A percentile compares a stretch with the other conserved stretches of the same genome.
Evolutionary conservation across 2,888 invertebrate species (phyloP).

Genomic region (Sarcophaga subvicina): DNA sequence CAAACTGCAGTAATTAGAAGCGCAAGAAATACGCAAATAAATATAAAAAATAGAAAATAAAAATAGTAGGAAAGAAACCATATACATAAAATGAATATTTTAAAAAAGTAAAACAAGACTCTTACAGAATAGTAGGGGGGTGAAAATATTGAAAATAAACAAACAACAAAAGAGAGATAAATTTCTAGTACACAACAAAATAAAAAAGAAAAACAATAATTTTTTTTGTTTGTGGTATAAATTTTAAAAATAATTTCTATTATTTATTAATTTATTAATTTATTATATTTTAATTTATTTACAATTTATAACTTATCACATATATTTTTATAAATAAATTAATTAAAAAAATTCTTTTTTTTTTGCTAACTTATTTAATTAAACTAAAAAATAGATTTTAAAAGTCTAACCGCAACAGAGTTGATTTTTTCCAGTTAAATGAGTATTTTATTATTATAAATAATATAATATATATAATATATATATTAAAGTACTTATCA

Average conservation of each 20-base stretch:
- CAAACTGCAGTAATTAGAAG: slow-evolving; percentile 56
- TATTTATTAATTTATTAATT: no score
- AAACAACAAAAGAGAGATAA: slow-evolving; percentile 7
- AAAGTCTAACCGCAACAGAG: no score
- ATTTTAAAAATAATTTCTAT: slow-evolving; percentile 14
- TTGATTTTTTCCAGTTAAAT: no score
- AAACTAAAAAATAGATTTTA: neutral
- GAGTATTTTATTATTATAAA: no score
- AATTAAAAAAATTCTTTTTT: neutral
- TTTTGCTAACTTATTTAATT: slow-evolving; percentile 3
- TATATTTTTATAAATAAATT: neutral
- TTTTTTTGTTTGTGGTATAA: neutral
- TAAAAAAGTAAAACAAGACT: neutral
- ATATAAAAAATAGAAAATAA: neutral
- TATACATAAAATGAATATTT: neutral
- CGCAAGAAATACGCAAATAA: slow-evolving; percentile 22
- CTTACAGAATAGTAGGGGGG: neutral
- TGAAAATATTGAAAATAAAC: neutral
- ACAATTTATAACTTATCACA: slow-evolving; percentile 26
- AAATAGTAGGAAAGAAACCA: neutral
- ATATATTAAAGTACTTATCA: no score
- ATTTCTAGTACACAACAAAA: neutral
- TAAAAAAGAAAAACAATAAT: no score
- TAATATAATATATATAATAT: no score
- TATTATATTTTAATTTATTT: slow-evolving; percentile 16